Percentiles rank a stretch among this genome's conserved stretches.
Conservation (phyloP, 2,113 vertebrate species). For the Vulpes ferrilata region DNA sequence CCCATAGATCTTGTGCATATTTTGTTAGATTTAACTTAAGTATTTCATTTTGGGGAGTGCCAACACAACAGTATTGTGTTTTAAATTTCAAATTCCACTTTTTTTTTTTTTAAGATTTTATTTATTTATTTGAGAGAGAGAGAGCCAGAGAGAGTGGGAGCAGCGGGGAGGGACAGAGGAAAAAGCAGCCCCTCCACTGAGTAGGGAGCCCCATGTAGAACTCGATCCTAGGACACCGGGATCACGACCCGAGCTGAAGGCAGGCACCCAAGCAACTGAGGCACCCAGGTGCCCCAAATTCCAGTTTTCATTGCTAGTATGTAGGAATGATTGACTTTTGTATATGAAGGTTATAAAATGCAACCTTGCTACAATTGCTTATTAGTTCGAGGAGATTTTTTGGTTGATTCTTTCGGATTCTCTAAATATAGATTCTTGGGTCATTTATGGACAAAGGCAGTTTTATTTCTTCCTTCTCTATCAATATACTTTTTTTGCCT, state of each 20-base stretch:
- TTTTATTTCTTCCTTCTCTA: neutral
- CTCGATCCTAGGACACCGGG: too few species aligned
- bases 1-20: neutral
- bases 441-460: neutral
- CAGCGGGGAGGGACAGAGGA: too few species aligned
- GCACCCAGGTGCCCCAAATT: neutral
- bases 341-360: neutral
- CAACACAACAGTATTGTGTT: neutral
- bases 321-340: neutral
- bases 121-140: too few species aligned
- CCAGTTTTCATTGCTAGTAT: neutral
- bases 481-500: neutral
- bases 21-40: neutral
- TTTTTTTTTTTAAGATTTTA: neutral
- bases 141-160: too few species aligned
- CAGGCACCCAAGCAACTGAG: too few species aligned
- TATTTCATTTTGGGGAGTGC: neutral
- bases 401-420: neutral
- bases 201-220: too few species aligned
- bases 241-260: too few species aligned
- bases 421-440: neutral
- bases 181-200: too few species aligned
- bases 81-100: neutral
- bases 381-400: neutral
- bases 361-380: neutral